Evolutionary conservation across 2,113 vertebrate genomes (phyloP), one percentile per base, ranked within the genome.

Genomic region (Aldabrachelys gigantea): DNA sequence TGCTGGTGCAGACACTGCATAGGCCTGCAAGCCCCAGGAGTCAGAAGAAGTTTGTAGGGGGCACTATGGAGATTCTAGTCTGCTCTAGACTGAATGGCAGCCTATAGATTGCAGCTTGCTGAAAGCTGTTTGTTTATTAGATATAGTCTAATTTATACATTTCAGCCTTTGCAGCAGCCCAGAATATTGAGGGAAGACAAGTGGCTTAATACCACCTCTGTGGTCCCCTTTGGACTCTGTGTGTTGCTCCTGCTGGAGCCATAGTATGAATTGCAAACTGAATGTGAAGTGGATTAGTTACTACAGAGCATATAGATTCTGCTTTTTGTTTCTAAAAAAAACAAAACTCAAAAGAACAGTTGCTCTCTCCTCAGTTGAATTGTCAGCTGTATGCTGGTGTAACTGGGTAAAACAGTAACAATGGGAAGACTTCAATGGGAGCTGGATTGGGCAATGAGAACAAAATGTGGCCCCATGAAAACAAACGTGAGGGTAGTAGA

Each of bases 381-480:
- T 47, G 22, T 29, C 41, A 78, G 41, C 44, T 79, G 50, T 50
- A 31, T 4, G 5, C 25, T 79, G 47, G 44, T 47, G 29, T 80
- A 21, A 31, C 16, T 49, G 4, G 35, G 31, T n/a, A 53, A 50
- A 31, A 53, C 79, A 7, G 11, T 50, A 53, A 24, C 10, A 80
- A 11, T 19, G 29, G 49, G 17, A 80, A 80, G 17, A 31, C 19
- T 19, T 52, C 47, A 22, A 0, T 47, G 24, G 82, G 13, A 24
- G 82, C 8, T 11, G 29, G 0, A 5, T n/a, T 35, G 35, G 52
- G 80, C 25, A 21, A 0, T 13, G 3, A 35, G 14, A 47, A 41
- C 9, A 24, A 16, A 29, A 24, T 3, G 50, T 0, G 2, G 13
- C 31, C 38, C 9, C 13, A 0, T 8, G 83, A 72, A 89, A 69